phyloP scores from a whole-genome alignment of 2,113 vertebrate genomes.

The Hydrochoerus hydrochaeris region DNA sequence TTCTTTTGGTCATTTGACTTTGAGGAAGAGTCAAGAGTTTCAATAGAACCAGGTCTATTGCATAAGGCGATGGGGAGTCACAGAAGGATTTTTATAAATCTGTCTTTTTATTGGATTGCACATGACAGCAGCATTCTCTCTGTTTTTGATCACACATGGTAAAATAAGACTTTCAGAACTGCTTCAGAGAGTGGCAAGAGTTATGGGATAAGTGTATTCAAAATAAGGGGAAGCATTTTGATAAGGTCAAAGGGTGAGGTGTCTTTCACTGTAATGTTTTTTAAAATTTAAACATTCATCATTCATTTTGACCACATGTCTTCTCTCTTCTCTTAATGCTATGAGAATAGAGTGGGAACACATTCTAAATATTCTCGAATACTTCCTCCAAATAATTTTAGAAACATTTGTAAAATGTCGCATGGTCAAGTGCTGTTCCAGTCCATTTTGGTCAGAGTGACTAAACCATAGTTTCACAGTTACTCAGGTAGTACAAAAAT shows the following conservation, averaged over 20 bases:
- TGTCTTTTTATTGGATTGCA: not conserved
- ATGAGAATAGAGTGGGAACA: not conserved
- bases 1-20: not conserved
- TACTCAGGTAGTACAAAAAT: not conserved
- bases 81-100: not conserved
- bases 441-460: not conserved
- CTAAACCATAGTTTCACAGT: conserved; percentile 30
- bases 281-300: not conserved
- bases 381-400: not conserved
- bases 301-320: not conserved
- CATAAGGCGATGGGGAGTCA: not conserved
- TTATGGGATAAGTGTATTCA: not conserved
- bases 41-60: not conserved
- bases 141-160: not conserved
- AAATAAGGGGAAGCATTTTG: not conserved
- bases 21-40: not conserved
- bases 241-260: not conserved
- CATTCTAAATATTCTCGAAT: not conserved
- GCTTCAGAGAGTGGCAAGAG: not conserved
- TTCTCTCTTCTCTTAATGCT: not conserved
- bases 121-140: not conserved
- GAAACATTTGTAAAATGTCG: not conserved
- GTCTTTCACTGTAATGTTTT: not conserved
- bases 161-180: not conserved
- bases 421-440: not conserved